phyloP scores from a whole-genome alignment of 2,797 vertebrate genomes.

The Pipistrellus kuhlii region DNA sequence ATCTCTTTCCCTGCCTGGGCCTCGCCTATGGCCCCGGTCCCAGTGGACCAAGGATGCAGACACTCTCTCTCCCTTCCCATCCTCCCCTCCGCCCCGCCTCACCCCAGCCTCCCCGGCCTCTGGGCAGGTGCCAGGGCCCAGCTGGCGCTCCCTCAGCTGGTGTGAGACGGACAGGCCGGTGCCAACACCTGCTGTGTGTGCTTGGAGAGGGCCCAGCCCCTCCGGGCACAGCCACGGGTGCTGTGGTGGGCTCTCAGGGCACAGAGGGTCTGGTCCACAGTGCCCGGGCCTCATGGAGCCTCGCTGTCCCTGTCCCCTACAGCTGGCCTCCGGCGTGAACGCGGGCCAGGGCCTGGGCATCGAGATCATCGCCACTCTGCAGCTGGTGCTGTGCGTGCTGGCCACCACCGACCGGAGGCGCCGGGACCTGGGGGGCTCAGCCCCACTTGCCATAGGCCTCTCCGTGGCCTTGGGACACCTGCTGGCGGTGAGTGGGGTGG shows the following conservation, averaged over 20 bases:
- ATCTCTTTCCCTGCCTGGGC: neutral
- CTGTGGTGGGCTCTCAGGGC: neutral
- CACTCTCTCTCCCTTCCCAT: too few relatives aligned
- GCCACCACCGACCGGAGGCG: constrained; percentile 96
- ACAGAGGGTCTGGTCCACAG: accelerated
- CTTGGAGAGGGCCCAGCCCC: neutral
- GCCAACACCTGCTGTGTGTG: accelerated
- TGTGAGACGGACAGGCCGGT: neutral
- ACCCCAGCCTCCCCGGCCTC: neutral
- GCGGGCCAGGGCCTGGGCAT: constrained; percentile 95
- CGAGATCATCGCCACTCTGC: constrained; percentile 96
- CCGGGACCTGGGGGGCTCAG: constrained; percentile 94
- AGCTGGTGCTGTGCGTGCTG: constrained; percentile 97
- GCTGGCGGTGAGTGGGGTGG: constrained; percentile 92
- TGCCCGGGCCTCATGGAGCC: neutral
- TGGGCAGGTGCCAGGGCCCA: neutral
- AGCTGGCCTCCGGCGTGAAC: constrained; percentile 88
- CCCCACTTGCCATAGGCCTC: constrained; percentile 96
- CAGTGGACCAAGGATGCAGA: neutral
- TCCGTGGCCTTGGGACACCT: constrained; percentile 97
- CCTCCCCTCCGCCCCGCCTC: too few relatives aligned
- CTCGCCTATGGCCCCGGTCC: neutral
- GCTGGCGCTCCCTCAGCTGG: neutral
- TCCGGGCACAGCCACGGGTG: too few relatives aligned
- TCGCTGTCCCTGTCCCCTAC: neutral